Percentiles rank a stretch among this genome's conserved stretches.
These are phyloP conservation scores for Drosophila hawaiiensis DNA, from an alignment of 2,888 invertebrate species.

Conservation along the genomic window DNA sequence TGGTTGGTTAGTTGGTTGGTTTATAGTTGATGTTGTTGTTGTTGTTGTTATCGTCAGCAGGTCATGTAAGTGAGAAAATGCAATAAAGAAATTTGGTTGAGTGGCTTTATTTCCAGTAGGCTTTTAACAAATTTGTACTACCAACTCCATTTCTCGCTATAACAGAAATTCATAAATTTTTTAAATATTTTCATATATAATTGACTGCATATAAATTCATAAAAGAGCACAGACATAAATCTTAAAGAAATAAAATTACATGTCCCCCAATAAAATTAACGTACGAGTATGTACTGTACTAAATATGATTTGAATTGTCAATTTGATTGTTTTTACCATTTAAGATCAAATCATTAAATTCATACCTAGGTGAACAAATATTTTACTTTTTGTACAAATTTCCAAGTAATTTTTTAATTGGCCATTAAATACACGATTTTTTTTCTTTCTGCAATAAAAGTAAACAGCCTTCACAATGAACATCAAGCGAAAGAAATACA, in stretches of 20 bases:
- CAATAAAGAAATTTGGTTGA: slow-evolving; percentile 45
- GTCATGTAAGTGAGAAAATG: slow-evolving; percentile 40
- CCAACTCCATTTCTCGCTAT: not conserved
- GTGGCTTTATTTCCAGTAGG: slow-evolving; percentile 39
- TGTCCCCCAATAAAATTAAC: not conserved
- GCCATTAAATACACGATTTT: not conserved
- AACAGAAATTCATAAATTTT: slow-evolving; percentile 17
- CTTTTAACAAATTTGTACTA: slow-evolving; percentile 19
- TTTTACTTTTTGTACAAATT: not conserved
- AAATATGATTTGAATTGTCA: not conserved
- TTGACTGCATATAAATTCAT: not conserved
- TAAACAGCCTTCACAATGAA: not conserved
- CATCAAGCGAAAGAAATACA: not conserved
- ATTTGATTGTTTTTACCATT: not conserved
- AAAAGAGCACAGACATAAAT: not conserved
- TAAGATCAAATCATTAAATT: not conserved
- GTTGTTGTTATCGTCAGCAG: slow-evolving; percentile 22
- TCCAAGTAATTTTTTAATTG: not conserved
- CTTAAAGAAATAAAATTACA: not conserved
- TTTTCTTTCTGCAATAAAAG: not conserved
- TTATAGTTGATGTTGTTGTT: slow-evolving; percentile 33
- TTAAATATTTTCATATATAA: not conserved
- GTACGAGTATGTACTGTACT: too few relatives aligned
- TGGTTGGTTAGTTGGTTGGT: slow-evolving; percentile 39
- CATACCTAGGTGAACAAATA: too few relatives aligned